phyloP scores from a whole-genome alignment of 2,113 vertebrate species.

The Leucopternis melanops region DNA sequence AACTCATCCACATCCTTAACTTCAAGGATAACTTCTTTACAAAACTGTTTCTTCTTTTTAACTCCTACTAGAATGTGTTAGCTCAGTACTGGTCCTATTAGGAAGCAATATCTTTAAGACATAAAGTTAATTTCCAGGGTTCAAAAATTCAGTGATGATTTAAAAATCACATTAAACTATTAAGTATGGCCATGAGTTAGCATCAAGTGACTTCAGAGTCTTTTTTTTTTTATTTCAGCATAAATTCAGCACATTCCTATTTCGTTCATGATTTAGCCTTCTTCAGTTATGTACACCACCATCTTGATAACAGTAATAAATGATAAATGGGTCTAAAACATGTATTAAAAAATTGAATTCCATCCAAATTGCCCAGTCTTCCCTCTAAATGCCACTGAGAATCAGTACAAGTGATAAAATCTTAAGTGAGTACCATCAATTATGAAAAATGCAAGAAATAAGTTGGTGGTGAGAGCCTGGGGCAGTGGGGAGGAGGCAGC shows the following conservation, averaged over 20 bases:
- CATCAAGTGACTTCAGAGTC: background rate
- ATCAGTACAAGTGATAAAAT: conserved; percentile 49
- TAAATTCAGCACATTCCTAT: background rate
- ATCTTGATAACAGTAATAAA: conserved; percentile 50
- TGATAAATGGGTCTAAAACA: conserved; percentile 46
- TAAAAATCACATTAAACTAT: background rate
- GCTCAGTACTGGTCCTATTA: background rate
- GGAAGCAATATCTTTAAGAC: background rate
- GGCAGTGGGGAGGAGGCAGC: background rate
- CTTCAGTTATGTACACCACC: background rate
- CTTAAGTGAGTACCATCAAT: conserved; percentile 59
- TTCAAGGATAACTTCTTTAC: background rate
- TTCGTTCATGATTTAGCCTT: background rate
- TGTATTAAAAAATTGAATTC: conserved; percentile 47
- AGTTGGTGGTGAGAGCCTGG: background rate
- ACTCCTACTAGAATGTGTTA: background rate
- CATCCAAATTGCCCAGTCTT: conserved; percentile 45
- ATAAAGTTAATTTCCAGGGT: background rate
- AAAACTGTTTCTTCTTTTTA: background rate
- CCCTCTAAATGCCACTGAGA: conserved; percentile 28
- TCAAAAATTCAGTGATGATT: background rate
- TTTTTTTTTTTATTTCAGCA: background rate
- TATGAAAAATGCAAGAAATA: background rate
- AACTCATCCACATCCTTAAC: too few relatives aligned
- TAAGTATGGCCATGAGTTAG: background rate